These are phyloP conservation scores for Cladorhizidae sp. DNA, from an alignment of 37 sponge, comb jelly and placozoan species.

Conservation along the genomic window DNA sequence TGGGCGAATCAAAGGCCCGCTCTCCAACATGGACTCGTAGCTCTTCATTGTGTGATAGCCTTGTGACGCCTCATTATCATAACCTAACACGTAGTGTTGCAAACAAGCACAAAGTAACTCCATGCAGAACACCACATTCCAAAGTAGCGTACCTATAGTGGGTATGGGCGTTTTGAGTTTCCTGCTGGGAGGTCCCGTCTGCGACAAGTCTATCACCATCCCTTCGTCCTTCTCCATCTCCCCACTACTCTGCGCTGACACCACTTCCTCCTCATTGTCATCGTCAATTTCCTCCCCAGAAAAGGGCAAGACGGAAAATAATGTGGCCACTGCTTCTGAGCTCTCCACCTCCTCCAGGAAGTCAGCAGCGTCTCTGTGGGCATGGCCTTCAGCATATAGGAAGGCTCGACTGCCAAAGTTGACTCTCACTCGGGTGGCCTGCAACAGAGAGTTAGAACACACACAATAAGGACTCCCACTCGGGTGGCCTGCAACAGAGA, in stretches of 20 bases:
- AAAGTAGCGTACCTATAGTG: constrained; percentile 39
- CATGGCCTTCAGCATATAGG: constrained; percentile 73
- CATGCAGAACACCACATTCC: not conserved
- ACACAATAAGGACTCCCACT: too few relatives aligned
- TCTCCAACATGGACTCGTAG: constrained; percentile 82
- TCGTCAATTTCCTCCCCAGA: constrained; percentile 36
- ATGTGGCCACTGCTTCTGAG: constrained; percentile 59
- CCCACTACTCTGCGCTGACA: constrained; percentile 11
- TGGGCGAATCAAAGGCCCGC: constrained; percentile 65
- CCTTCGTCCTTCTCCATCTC: constrained; percentile 3
- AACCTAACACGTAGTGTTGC: constrained; percentile 40
- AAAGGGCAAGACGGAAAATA: constrained; percentile 78
- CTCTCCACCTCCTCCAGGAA: constrained; percentile 47
- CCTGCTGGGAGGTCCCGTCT: constrained; percentile 39
- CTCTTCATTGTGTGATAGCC: constrained; percentile 51
- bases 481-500: too few relatives aligned
- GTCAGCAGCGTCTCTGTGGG: constrained; percentile 81
- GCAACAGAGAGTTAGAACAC: not conserved
- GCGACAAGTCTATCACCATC: constrained; percentile 31
- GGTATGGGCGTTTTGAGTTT: constrained; percentile 60
- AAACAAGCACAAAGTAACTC: not conserved
- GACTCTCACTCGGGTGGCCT: constrained; percentile 75
- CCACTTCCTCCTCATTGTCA: constrained; percentile 14
- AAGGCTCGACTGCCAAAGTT: constrained; percentile 93
- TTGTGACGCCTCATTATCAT: constrained; percentile 59